Percentiles rank a stretch among this genome's conserved stretches.
These are phyloP conservation scores for Lithophane semibrunnea DNA, from an alignment of 2,888 invertebrate species.

Conservation along the genomic window DNA sequence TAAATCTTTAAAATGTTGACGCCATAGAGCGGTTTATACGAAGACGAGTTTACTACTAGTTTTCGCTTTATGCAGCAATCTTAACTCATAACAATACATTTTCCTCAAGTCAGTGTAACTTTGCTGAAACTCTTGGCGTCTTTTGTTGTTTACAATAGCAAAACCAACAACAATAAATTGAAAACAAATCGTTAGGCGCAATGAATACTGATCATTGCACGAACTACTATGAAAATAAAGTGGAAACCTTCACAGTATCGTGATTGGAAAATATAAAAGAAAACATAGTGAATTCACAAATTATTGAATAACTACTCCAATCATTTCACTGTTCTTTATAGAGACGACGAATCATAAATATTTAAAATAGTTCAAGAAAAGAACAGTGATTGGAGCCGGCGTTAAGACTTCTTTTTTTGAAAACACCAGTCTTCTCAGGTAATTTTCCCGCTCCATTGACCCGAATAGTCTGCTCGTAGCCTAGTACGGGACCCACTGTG, in stretches of 20 bases:
- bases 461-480: slow-evolving; percentile 82
- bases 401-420: slow-evolving; percentile 42
- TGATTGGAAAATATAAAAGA: slow-evolving; percentile 55
- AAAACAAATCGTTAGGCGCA: slow-evolving; percentile 42
- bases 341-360: slow-evolving; percentile 1
- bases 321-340: slow-evolving; percentile 21
- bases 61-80: slow-evolving; percentile 33
- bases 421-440: slow-evolving; percentile 71
- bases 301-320: slow-evolving; percentile 32
- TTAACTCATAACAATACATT: slow-evolving; percentile 34
- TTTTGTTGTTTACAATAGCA: slow-evolving; percentile 39
- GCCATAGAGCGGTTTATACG: not conserved
- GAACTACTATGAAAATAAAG: slow-evolving; percentile 53
- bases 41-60: slow-evolving; percentile 29
- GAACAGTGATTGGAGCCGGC: slow-evolving; percentile 40
- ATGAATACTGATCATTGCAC: slow-evolving; percentile 46
- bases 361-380: slow-evolving; percentile 12
- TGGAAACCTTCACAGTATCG: slow-evolving; percentile 32
- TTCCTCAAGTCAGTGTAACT: slow-evolving; percentile 26
- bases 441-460: slow-evolving; percentile 84
- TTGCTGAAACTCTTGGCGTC: slow-evolving; percentile 39
- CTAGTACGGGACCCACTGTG: slow-evolving; percentile 79
- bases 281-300: slow-evolving; percentile 10
- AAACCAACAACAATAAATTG: slow-evolving; percentile 52
- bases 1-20: not conserved